Evolutionary conservation across 2,888 invertebrate species (phyloP).

Genomic region (Hypomecis atomaria): DNA sequence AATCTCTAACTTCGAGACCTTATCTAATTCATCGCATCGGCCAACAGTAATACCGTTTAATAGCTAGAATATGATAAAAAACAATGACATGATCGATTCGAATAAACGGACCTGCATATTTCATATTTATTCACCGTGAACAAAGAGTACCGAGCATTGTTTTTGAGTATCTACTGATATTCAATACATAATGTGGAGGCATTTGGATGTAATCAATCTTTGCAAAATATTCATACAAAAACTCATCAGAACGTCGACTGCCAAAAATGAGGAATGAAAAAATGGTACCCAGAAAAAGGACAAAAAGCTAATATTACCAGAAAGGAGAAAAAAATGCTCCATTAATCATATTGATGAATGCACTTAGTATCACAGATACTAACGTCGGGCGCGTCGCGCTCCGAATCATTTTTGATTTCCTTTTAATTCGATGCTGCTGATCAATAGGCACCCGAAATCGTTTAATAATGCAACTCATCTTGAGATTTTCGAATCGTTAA

Average conservation of each 20-base stretch:
- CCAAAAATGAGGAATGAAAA: constrained; percentile 57
- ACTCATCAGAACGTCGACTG: constrained; percentile 58
- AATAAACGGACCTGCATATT: constrained; percentile 45
- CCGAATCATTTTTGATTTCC: constrained; percentile 56
- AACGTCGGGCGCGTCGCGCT: constrained; percentile 50
- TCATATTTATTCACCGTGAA: constrained; percentile 42
- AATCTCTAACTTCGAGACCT: constrained; percentile 71
- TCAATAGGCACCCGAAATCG: constrained; percentile 55
- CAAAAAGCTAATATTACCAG: constrained; percentile 62
- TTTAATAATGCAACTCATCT: constrained; percentile 58
- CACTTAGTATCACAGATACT: constrained; percentile 65
- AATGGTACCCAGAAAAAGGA: constrained; percentile 52
- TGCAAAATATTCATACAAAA: constrained; percentile 64
- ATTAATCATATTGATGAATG: constrained; percentile 79
- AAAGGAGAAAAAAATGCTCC: constrained; percentile 60
- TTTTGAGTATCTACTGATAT: constrained; percentile 15
- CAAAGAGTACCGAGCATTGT: constrained; percentile 16
- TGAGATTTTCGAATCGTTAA: constrained; percentile 36
- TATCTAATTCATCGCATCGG: constrained; percentile 75
- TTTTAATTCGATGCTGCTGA: constrained; percentile 57
- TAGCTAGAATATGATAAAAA: constrained; percentile 51
- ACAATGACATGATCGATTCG: constrained; percentile 51
- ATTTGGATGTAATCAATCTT: constrained; percentile 64
- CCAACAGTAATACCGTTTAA: constrained; percentile 52
- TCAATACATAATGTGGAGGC: constrained; percentile 48